A percentile compares a stretch with the other conserved stretches of the same genome.
Evolutionary conservation across 2,797 vertebrate species (phyloP).

Genomic region (Hapalemur alaotrensis): DNA sequence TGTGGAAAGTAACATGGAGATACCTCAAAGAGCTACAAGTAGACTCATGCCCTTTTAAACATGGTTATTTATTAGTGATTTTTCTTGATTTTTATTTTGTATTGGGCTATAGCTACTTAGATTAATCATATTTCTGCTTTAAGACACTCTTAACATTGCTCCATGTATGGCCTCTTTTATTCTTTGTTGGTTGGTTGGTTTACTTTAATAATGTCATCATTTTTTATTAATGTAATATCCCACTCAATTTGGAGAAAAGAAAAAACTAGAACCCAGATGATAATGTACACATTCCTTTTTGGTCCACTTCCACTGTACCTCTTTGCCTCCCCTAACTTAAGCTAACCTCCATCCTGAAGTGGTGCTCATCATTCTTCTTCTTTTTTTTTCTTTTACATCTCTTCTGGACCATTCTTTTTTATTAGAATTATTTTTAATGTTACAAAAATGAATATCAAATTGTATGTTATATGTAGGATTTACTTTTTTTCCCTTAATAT

Average conservation of each 20-base stretch:
- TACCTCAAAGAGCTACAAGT: no score
- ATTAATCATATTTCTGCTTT: not conserved
- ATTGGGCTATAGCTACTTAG: not conserved
- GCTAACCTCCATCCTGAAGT: not conserved
- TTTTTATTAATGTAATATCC: not conserved
- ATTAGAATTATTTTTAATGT: not conserved
- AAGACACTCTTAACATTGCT: not conserved
- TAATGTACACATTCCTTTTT: not conserved
- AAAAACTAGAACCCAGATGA: not conserved
- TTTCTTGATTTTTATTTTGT: conserved; percentile 13
- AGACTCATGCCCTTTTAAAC: not conserved
- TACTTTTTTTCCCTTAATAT: not conserved
- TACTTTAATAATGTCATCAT: not conserved
- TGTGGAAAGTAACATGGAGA: no score
- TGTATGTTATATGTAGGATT: not conserved
- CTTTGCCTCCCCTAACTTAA: not conserved
- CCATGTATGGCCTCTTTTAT: not conserved
- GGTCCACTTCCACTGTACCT: no score
- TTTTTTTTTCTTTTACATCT: no score
- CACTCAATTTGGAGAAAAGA: not conserved
- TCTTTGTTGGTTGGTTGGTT: not conserved
- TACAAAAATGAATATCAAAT: not conserved
- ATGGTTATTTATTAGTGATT: not conserved
- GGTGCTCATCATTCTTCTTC: not conserved
- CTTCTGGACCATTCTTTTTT: not conserved